Base-by-base conservation (phyloP, 1,140 invertebrate species). In the Neotoxoptera formosana region DNA sequence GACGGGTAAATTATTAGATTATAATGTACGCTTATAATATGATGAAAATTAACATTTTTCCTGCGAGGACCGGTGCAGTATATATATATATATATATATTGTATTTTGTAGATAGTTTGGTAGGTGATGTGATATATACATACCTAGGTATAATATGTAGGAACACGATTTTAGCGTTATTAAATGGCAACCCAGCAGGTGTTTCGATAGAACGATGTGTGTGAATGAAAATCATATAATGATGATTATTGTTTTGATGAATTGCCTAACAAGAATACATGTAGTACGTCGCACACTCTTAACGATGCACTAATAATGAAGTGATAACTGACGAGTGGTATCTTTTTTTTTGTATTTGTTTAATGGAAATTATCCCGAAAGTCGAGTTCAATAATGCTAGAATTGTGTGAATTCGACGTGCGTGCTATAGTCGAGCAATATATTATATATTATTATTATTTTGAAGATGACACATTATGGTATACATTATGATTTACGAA, bases 41-140 rank as follows among this genome's bases (percentile, higher is more conserved):
- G 17, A 51, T 48, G 51, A 51, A 76, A 51, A 88, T 90, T 90
- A 67, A 90, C 89, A 90, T 90, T 90, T 67, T 90, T 60, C 56
- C 34, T 30, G 34, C n/a, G 47, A 60, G 34, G 53, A 60, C 11
- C 34, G 47, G n/a, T 53, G 14, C 25, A 9, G 20, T 34, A 41
- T 25, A 86, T 7, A 76, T 76, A n/a, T 7, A 76, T 6, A 8
- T 11, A 60, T 41, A 48, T n/a, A 20, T 76, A 76, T 7, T 60
- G 11, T 60, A 60, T 9, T 67, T 14, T 14, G 11, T 67, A 30
- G 25, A 30, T 60, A 60, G 30, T 11, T n/a, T 67, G 4, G 3
- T 76, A 76, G 60, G 14, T 76, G 60, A 4, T 67, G 60, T 67
- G 2, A 53, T 53, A 23, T 86, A 67, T 76, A 23, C 17, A 76